Conservation (phyloP, 2,888 invertebrate species). For the Embidobia sp. region DNA sequence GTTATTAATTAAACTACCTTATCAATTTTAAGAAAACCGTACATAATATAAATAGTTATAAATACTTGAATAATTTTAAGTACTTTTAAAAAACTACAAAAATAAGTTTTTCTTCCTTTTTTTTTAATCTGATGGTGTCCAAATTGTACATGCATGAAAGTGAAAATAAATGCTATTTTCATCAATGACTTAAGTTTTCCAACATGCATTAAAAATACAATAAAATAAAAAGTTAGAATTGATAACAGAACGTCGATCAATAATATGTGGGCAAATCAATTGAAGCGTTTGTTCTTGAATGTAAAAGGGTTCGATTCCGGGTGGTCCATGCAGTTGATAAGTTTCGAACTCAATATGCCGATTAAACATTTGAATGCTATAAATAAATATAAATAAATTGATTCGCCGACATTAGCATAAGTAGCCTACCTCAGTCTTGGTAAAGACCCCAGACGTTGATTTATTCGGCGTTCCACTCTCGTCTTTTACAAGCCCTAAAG, state of each 20-base stretch:
- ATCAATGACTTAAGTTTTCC: neutral
- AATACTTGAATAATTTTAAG: no score
- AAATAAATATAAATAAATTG: constrained; percentile 78
- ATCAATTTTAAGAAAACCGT: no score
- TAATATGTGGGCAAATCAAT: constrained; percentile 35
- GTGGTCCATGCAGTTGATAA: constrained; percentile 71
- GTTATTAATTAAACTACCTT: no score
- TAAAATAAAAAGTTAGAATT: constrained; percentile 29
- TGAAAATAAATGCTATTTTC: no score
- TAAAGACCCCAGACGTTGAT: constrained; percentile 71
- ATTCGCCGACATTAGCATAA: constrained; percentile 77
- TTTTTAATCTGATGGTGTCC: no score
- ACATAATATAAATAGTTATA: no score
- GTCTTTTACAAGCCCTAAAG: constrained; percentile 43
- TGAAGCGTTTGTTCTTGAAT: constrained; percentile 39
- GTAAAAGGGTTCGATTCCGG: constrained; percentile 66
- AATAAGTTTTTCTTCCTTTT: no score
- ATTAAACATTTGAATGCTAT: constrained; percentile 76
- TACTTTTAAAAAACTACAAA: no score
- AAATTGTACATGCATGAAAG: no score
- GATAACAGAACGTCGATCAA: constrained; percentile 47
- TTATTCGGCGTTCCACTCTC: constrained; percentile 67
- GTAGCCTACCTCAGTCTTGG: constrained; percentile 67
- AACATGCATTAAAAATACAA: neutral
- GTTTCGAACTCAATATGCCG: constrained; percentile 63